A percentile compares a stretch with the other conserved stretches of the same genome.
Conservation (phyloP, 2,797 vertebrate genomes). For the Trematomus bernacchii region DNA sequence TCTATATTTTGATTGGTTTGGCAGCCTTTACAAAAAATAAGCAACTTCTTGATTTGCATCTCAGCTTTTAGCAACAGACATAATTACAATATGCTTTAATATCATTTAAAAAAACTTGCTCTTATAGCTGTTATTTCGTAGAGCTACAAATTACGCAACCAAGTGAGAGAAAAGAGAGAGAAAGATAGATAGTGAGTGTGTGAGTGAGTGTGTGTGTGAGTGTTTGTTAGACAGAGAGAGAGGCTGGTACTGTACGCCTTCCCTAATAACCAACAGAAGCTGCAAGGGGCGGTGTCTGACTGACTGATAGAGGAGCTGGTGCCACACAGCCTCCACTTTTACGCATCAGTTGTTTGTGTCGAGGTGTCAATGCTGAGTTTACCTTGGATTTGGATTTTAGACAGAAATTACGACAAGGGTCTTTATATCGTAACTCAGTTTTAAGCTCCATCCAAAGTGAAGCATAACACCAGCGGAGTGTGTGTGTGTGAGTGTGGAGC, state of each 20-base stretch:
- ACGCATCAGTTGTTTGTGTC: conserved; percentile 58
- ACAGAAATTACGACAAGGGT: conserved; percentile 3
- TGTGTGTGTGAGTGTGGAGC: conserved; percentile 25
- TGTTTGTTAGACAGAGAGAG: background rate
- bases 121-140: background rate
- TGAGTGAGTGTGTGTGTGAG: background rate
- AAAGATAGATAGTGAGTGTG: background rate
- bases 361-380: conserved; percentile 19
- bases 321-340: conserved; percentile 57
- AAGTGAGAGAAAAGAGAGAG: background rate
- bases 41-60: background rate
- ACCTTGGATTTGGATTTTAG: conserved; percentile 21
- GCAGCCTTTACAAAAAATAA: background rate
- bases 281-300: conserved; percentile 73
- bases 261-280: conserved; percentile 50
- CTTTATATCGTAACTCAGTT: background rate
- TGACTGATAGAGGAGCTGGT: conserved; percentile 36
- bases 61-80: background rate
- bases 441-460: conserved; percentile 9
- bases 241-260: conserved; percentile 38
- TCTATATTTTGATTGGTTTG: background rate
- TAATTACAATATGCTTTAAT: background rate
- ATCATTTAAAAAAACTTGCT: background rate
- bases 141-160: conserved; percentile 28
- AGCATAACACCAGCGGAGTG: conserved; percentile 6